Conservation (phyloP, 2,797 vertebrate species). For the Pelobates cultripes region DNA sequence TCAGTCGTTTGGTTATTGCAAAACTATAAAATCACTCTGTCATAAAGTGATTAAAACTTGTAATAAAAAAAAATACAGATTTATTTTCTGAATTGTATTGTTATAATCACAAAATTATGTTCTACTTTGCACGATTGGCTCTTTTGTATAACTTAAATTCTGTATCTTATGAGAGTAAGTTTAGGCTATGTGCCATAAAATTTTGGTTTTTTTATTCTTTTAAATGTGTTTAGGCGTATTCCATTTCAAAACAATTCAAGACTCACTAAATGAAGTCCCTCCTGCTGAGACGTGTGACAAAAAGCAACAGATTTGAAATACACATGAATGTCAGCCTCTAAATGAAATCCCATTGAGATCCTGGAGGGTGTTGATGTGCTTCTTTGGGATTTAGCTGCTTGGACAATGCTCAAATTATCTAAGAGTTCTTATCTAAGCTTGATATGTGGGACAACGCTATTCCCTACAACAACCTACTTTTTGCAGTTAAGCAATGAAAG, state of each 20-base stretch:
- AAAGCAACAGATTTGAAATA: not conserved
- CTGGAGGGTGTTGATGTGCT: slow-evolving; percentile 4
- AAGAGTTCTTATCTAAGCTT: slow-evolving; percentile 12
- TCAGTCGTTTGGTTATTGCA: no score
- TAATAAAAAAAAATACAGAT: no score
- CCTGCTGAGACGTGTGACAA: not conserved
- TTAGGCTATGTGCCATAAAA: no score
- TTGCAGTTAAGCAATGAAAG: slow-evolving; percentile 59
- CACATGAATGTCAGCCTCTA: not conserved
- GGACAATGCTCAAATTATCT: slow-evolving; percentile 16
- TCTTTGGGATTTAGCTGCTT: not conserved
- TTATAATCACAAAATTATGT: no score
- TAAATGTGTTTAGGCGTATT: no score
- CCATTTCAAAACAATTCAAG: not conserved
- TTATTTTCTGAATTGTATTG: no score
- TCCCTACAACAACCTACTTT: slow-evolving; percentile 49
- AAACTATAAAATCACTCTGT: no score
- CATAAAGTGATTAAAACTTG: no score
- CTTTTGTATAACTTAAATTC: no score
- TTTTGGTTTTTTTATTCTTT: no score
- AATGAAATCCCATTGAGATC: slow-evolving; percentile 3
- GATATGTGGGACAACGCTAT: not conserved
- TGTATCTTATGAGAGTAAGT: no score
- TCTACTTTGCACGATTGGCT: no score
- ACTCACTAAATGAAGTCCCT: not conserved